phyloP scores from a whole-genome alignment of 2,797 vertebrate species.

The Pangasius macronema region DNA sequence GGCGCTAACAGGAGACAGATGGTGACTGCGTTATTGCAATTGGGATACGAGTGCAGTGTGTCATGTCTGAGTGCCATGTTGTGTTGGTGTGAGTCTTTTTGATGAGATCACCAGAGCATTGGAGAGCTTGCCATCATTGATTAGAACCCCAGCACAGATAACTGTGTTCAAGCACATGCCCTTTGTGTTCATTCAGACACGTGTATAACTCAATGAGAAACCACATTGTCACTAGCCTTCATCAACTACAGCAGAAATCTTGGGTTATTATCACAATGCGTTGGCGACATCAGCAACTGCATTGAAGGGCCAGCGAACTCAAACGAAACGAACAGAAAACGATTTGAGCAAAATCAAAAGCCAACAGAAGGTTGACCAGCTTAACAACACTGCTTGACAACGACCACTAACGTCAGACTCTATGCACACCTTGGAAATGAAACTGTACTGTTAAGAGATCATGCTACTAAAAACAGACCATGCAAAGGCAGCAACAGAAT shows the following conservation, averaged over 20 bases:
- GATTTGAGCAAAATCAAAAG: constrained; percentile 71
- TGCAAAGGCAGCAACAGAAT: constrained; percentile 76
- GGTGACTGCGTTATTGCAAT: constrained; percentile 56
- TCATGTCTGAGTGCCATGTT: constrained; percentile 32
- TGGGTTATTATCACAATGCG: constrained; percentile 78
- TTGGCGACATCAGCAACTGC: constrained; percentile 78
- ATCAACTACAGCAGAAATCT: constrained; percentile 74
- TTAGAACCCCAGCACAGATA: constrained; percentile 63
- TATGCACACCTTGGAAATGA: constrained; percentile 54
- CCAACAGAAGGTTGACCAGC: constrained; percentile 64
- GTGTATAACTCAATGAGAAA: constrained; percentile 77
- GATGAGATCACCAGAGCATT: constrained; percentile 65
- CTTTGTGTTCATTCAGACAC: constrained; percentile 63
- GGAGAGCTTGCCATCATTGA: constrained; percentile 66
- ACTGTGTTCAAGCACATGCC: constrained; percentile 64
- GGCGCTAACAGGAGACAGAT: constrained; percentile 63
- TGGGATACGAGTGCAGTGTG: constrained; percentile 49
- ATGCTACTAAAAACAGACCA: constrained; percentile 76
- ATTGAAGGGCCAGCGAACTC: constrained; percentile 76
- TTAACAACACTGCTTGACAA: constrained; percentile 66
- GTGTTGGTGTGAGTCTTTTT: constrained; percentile 58
- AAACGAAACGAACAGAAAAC: constrained; percentile 71
- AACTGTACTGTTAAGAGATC: constrained; percentile 72
- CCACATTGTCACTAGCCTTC: constrained; percentile 79
- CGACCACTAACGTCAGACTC: constrained; percentile 66